These are phyloP conservation scores for Amphipyra tragopoginis DNA, from an alignment of 2,888 invertebrate genomes.

Conservation along the genomic window DNA sequence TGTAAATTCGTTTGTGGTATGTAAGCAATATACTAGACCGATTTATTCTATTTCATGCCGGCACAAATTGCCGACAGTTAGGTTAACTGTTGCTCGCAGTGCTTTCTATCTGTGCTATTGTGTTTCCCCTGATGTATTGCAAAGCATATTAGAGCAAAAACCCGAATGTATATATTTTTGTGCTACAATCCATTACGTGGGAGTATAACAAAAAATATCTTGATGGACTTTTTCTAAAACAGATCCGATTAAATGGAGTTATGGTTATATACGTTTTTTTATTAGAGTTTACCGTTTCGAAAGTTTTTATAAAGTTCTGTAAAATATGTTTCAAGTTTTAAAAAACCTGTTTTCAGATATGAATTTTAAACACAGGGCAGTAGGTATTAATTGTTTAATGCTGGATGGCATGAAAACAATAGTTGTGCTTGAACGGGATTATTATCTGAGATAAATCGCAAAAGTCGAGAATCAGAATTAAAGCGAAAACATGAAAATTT, in stretches of 20 bases:
- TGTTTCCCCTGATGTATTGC: conserved; percentile 78
- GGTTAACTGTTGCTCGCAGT: conserved; percentile 83
- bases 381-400: no score
- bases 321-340: no score
- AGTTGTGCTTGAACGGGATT: no score
- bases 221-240: background rate
- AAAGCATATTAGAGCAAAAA: conserved; percentile 70
- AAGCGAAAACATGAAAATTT: no score
- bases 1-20: conserved; percentile 33
- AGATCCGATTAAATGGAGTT: background rate
- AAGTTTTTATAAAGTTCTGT: no score
- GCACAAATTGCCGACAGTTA: conserved; percentile 85
- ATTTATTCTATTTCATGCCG: conserved; percentile 82
- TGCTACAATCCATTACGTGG: background rate
- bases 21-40: conserved; percentile 62
- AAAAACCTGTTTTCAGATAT: no score
- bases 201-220: background rate
- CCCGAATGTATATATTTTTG: conserved; percentile 52
- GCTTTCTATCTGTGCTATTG: conserved; percentile 79
- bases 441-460: no score
- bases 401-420: no score
- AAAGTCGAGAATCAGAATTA: no score
- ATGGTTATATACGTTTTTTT: background rate
- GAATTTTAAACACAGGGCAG: no score
- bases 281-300: no score